Evolutionary conservation across 2,797 vertebrate genomes (phyloP).

Genomic region (Amblyopsis hoosieri): DNA sequence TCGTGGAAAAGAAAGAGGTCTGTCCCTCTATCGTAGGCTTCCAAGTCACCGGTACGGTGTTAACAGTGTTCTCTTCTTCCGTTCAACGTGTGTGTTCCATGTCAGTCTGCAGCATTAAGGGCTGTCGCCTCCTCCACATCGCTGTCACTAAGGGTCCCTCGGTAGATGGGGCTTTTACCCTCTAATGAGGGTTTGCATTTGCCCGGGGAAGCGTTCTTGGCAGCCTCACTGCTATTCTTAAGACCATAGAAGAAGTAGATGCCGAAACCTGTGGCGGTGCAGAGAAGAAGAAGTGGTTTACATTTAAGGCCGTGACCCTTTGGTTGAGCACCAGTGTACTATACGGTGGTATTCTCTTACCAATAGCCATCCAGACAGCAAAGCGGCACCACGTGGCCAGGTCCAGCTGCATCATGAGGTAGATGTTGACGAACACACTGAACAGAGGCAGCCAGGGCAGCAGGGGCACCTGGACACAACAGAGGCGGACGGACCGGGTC

Average conservation of each 20-base stretch:
- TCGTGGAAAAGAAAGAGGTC: constrained; percentile 24
- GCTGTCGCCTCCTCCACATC: constrained; percentile 66
- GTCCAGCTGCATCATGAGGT: constrained; percentile 97
- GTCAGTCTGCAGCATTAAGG: constrained; percentile 56
- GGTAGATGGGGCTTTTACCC: constrained; percentile 75
- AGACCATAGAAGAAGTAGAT: constrained; percentile 95
- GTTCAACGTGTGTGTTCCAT: constrained; percentile 31
- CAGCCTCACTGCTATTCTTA: constrained; percentile 83
- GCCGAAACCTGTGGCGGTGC: constrained; percentile 79
- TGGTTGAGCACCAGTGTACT: neutral
- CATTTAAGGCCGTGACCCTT: neutral
- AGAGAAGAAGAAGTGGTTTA: neutral
- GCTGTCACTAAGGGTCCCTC: constrained; percentile 55
- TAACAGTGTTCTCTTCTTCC: constrained; percentile 31
- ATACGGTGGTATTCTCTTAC: constrained; percentile 65
- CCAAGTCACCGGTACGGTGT: constrained; percentile 58
- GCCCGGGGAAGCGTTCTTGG: constrained; percentile 44
- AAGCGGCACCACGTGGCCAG: constrained; percentile 86
- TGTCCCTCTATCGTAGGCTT: constrained; percentile 46
- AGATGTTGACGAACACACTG: constrained; percentile 93
- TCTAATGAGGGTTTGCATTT: constrained; percentile 64
- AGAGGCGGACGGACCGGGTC: neutral
- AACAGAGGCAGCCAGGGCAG: constrained; percentile 88
- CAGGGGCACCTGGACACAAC: constrained; percentile 83
- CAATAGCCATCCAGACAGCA: constrained; percentile 87